Conservation (phyloP, 2,888 invertebrate species). For the Petrophora chlorosata region DNA sequence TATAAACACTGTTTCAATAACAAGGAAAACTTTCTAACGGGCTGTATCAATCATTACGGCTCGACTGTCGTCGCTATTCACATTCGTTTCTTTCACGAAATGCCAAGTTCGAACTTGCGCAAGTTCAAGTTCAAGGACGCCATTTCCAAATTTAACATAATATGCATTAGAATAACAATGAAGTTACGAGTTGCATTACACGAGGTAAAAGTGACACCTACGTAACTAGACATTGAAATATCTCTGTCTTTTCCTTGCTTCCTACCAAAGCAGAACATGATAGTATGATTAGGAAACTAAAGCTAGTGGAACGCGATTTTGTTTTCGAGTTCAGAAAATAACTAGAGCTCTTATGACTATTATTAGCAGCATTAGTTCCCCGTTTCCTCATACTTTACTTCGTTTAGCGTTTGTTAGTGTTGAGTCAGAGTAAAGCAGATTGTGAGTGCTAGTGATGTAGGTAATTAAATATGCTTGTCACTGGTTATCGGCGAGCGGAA, state of each 20-base stretch:
- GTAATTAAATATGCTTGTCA: conserved; percentile 21
- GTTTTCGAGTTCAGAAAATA: neutral
- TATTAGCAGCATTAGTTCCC: neutral
- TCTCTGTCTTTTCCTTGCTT: too few species aligned
- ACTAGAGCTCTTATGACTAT: neutral
- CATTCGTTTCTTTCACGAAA: neutral
- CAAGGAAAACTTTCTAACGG: too few species aligned
- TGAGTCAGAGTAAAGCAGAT: conserved; percentile 6
- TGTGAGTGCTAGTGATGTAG: neutral
- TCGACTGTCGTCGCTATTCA: too few species aligned
- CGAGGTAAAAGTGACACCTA: too few species aligned
- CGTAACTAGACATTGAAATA: too few species aligned
- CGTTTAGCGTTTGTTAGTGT: neutral
- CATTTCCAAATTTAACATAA: neutral
- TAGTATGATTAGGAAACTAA: too few species aligned
- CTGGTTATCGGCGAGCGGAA: conserved; percentile 31
- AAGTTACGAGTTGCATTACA: too few species aligned
- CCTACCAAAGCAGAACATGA: too few species aligned
- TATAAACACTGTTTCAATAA: too few species aligned
- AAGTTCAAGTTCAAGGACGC: neutral
- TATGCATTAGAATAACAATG: too few species aligned
- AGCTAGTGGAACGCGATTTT: too few species aligned
- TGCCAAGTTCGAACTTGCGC: neutral
- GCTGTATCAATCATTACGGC: too few species aligned
- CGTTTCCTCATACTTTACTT: neutral